A percentile compares a stretch with the other conserved stretches of the same genome.
phyloP scores from a whole-genome alignment of 2,888 invertebrate genomes.

The Dione vanillae region DNA sequence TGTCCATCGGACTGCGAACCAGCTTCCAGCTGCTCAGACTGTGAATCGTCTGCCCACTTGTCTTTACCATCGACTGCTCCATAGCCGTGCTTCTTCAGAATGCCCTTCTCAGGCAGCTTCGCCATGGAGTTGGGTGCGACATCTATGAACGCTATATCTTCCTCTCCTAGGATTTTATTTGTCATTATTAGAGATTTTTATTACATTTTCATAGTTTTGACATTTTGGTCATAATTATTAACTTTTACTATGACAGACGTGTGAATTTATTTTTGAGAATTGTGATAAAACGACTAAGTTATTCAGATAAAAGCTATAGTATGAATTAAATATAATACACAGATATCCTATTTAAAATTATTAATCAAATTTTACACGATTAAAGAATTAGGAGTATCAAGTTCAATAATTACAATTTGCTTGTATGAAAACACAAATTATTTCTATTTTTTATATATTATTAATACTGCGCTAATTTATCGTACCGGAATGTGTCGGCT shows the following conservation, averaged over 20 bases:
- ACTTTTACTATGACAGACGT: no score
- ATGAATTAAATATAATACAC: no score
- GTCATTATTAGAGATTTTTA: neutral
- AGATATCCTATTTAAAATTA: no score
- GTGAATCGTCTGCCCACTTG: constrained; percentile 89
- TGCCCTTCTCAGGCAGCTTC: constrained; percentile 94
- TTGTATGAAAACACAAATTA: no score
- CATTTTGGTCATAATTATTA: no score
- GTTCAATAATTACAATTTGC: no score
- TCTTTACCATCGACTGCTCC: constrained; percentile 90
- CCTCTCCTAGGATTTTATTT: constrained; percentile 85
- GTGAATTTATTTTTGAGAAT: no score
- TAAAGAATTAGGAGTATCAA: no score
- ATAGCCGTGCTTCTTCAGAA: constrained; percentile 94
- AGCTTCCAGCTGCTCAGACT: constrained; percentile 88
- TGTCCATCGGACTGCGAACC: constrained; percentile 88
- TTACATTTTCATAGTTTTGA: neutral
- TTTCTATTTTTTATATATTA: no score
- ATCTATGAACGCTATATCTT: constrained; percentile 93
- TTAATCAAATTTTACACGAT: no score
- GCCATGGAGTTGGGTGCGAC: constrained; percentile 89
- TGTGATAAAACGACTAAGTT: no score
- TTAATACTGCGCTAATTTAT: constrained; percentile 8
- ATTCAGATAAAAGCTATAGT: no score
- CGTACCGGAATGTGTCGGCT: constrained; percentile 90